These are phyloP conservation scores for Drosophila mimetica DNA, from an alignment of 2,888 invertebrate genomes.

Conservation along the genomic window DNA sequence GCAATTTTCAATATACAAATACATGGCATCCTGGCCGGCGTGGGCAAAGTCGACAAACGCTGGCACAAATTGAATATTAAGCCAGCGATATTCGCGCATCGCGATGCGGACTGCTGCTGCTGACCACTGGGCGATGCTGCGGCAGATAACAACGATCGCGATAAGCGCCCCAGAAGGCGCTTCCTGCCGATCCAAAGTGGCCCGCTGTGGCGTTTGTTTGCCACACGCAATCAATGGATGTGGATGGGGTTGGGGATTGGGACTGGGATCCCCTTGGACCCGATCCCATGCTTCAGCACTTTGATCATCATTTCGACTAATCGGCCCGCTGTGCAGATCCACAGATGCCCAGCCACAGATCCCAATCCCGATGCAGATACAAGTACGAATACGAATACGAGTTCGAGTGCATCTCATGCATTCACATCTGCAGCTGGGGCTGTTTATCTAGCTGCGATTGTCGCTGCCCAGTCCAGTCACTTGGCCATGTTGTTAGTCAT, in stretches of 20 bases:
- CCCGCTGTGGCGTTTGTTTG: conserved; percentile 55
- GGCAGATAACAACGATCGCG: conserved; percentile 64
- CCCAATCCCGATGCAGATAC: conserved; percentile 18
- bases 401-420: conserved; percentile 43
- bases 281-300: conserved; percentile 64
- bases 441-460: conserved; percentile 70
- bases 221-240: conserved; percentile 74
- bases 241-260: background rate
- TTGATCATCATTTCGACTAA: conserved; percentile 77
- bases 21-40: conserved; percentile 49
- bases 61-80: conserved; percentile 77
- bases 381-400: conserved; percentile 26
- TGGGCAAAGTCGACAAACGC: conserved; percentile 63
- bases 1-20: conserved; percentile 71
- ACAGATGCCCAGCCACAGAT: conserved; percentile 19
- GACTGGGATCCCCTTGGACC: conserved; percentile 4
- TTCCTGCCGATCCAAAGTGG: conserved; percentile 52
- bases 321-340: conserved; percentile 74
- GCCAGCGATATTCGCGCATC: conserved; percentile 35
- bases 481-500: conserved; percentile 74
- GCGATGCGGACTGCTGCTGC: conserved; percentile 11
- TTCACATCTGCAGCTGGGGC: conserved; percentile 48
- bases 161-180: conserved; percentile 63
- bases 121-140: conserved; percentile 46
- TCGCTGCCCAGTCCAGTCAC: conserved; percentile 54